These are phyloP conservation scores for Chloroceryle inda DNA, from an alignment of 2,797 vertebrate genomes.

Conservation along the genomic window DNA sequence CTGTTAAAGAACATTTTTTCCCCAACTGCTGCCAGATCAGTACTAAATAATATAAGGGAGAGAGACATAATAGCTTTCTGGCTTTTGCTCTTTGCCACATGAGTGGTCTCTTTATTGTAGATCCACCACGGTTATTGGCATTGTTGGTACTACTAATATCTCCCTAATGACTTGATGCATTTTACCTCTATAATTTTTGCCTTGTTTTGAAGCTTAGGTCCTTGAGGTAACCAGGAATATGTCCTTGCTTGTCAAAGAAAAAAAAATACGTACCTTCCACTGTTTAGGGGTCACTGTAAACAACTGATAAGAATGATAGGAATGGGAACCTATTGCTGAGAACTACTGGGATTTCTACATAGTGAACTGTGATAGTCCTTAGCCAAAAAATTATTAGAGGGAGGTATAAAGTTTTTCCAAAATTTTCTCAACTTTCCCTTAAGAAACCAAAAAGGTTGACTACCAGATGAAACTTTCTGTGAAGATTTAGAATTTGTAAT, in stretches of 20 bases:
- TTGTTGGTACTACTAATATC: not conserved
- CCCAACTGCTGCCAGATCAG: not conserved
- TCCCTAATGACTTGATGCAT: not conserved
- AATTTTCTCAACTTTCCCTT: not conserved
- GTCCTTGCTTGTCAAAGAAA: not conserved
- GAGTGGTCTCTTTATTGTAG: not conserved
- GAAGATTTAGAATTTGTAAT: not conserved
- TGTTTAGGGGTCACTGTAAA: not conserved
- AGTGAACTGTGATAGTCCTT: not conserved
- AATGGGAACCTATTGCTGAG: not conserved
- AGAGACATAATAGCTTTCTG: not conserved
- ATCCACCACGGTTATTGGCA: rapidly evolving
- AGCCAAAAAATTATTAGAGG: not conserved
- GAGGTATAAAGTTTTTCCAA: not conserved
- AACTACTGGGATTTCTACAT: not conserved
- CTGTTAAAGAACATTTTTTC: not conserved
- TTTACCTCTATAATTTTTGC: not conserved
- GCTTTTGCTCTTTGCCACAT: not conserved
- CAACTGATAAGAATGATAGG: not conserved
- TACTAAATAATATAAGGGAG: not conserved
- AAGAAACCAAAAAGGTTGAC: not conserved
- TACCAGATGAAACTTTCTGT: not conserved
- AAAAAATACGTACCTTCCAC: not conserved
- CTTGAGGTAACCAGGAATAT: not conserved
- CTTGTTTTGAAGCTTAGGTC: not conserved